phyloP scores from a whole-genome alignment of 2,113 vertebrate genomes.

The Microcebus jonahi region DNA sequence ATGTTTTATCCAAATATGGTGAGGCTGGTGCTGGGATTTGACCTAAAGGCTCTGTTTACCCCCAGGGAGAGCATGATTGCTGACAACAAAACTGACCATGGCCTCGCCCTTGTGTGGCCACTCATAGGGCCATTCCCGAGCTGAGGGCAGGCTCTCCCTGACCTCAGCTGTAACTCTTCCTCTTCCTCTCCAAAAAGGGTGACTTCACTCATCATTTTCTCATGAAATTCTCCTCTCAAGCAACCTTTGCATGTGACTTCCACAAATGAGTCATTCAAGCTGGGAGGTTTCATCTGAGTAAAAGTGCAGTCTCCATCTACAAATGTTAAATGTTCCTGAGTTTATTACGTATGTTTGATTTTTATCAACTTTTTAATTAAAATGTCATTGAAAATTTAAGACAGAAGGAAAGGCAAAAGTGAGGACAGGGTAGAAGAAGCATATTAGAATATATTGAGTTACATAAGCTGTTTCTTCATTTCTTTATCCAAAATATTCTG shows the following conservation, averaged over 20 bases:
- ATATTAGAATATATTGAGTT: background rate
- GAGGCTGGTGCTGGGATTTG: background rate
- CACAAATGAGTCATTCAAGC: slow-evolving; percentile 10
- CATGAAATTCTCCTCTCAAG: background rate
- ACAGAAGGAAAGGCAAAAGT: background rate
- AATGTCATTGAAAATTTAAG: slow-evolving; percentile 54
- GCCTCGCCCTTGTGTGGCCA: background rate
- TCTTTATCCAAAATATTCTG: background rate
- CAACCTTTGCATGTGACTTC: background rate
- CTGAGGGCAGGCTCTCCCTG: accelerated
- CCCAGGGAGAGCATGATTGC: background rate
- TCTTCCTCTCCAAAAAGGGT: background rate
- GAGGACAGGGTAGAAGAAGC: background rate
- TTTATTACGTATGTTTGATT: slow-evolving; percentile 29
- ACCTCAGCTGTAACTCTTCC: background rate
- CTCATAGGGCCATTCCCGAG: background rate
- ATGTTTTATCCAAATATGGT: background rate
- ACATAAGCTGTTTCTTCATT: background rate
- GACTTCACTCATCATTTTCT: background rate
- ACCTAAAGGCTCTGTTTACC: background rate
- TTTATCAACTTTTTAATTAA: slow-evolving; percentile 62
- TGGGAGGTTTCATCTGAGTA: background rate
- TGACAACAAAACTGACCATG: accelerated
- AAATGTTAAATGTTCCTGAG: background rate
- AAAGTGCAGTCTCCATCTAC: background rate